Conservation (phyloP, 2,888 invertebrate genomes). For the Sycophila texana region DNA sequence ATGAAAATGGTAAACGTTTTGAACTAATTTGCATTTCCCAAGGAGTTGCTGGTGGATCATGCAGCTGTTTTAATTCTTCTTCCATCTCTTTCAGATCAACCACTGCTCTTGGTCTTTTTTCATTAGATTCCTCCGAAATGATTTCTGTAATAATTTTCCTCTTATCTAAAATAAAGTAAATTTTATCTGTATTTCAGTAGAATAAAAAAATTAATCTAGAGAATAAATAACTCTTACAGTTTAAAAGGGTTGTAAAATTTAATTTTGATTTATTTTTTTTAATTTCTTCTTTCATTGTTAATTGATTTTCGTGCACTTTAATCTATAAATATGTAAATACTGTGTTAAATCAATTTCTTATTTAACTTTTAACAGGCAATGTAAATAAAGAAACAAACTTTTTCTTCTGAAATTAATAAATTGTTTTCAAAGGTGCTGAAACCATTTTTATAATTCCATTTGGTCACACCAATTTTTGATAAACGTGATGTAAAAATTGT, state of each 20-base stretch:
- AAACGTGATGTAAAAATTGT: neutral
- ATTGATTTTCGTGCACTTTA: neutral
- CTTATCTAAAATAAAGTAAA: constrained; percentile 42
- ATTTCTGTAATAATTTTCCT: constrained; percentile 37
- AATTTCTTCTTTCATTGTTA: constrained; percentile 38
- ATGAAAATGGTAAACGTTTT: constrained; percentile 67
- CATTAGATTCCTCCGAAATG: neutral
- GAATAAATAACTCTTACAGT: constrained; percentile 26
- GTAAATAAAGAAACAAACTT: neutral
- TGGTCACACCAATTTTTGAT: neutral
- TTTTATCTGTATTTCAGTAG: neutral
- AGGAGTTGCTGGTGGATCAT: constrained; percentile 69
- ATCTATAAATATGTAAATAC: neutral
- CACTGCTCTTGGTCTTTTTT: constrained; percentile 23
- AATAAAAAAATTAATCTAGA: neutral
- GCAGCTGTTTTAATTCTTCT: constrained; percentile 66
- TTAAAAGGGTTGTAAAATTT: constrained; percentile 41
- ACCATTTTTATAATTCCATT: neutral
- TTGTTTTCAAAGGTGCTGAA: neutral
- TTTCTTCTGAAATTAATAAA: neutral
- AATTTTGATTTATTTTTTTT: constrained; percentile 28
- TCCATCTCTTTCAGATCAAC: constrained; percentile 50
- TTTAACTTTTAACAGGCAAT: neutral
- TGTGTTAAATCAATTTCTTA: neutral
- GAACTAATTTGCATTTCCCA: constrained; percentile 66